Evolutionary conservation across 2,888 invertebrate genomes (phyloP).

Genomic region (Ecdyonurus torrentis): DNA sequence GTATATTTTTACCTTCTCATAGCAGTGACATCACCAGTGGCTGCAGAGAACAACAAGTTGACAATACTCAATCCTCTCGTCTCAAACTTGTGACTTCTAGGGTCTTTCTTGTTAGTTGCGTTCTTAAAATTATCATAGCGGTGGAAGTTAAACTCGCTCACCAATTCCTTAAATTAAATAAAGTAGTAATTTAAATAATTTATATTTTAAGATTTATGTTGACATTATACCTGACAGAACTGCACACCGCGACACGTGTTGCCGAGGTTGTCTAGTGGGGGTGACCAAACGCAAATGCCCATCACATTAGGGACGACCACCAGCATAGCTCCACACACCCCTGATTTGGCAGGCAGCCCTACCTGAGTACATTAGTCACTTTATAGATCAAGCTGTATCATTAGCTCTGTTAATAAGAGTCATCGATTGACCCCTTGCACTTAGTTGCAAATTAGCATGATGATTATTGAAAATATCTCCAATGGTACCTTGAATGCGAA

Average conservation of each 20-base stretch:
- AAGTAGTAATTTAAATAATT: background rate
- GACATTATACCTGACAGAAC: constrained; percentile 56
- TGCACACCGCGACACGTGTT: constrained; percentile 85
- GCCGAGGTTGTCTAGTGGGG: constrained; percentile 77
- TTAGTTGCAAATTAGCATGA: background rate
- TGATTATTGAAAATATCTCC: background rate
- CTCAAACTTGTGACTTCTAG: constrained; percentile 78
- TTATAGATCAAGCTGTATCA: background rate
- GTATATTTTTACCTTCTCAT: constrained; percentile 58
- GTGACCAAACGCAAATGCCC: constrained; percentile 91
- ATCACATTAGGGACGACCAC: constrained; percentile 92
- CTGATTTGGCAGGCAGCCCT: constrained; percentile 78
- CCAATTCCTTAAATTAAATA: constrained; percentile 58
- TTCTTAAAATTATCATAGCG: constrained; percentile 92
- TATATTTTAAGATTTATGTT: too few species aligned
- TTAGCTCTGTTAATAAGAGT: constrained; percentile 16
- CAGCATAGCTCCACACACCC: constrained; percentile 84
- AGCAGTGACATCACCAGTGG: constrained; percentile 89
- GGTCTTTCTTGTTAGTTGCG: constrained; percentile 84
- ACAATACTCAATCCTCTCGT: constrained; percentile 84
- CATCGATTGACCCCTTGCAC: background rate
- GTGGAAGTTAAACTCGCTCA: constrained; percentile 86
- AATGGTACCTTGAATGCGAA: constrained; percentile 72
- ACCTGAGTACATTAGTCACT: constrained; percentile 35
- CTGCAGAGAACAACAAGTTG: constrained; percentile 83